Evolutionary conservation across 2,888 invertebrate genomes (phyloP).

Genomic region (Campoplex capitator): DNA sequence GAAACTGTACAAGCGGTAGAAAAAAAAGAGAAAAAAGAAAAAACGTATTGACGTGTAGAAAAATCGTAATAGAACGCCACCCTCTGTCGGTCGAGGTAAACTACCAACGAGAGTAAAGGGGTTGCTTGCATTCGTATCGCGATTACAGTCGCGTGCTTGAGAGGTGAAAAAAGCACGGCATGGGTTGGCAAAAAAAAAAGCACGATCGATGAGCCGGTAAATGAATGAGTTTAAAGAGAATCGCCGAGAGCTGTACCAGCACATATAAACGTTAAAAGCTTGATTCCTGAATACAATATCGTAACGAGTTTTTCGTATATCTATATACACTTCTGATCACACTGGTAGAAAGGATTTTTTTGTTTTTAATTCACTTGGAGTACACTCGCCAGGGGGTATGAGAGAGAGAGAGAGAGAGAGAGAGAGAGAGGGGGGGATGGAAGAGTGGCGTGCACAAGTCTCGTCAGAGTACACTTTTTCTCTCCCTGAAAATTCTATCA

Average conservation of each 20-base stretch:
- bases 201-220: constrained; percentile 64
- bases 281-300: constrained; percentile 14
- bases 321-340: neutral
- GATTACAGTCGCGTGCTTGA: constrained; percentile 56
- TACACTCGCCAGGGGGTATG: constrained; percentile 37
- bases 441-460: constrained; percentile 32
- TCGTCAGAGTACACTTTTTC: constrained; percentile 39
- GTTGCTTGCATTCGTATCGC: constrained; percentile 38
- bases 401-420: neutral
- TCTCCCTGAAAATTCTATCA: constrained; percentile 58
- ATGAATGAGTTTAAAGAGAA: constrained; percentile 68
- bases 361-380: constrained; percentile 62
- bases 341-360: constrained; percentile 39
- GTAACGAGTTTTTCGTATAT: neutral
- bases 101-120: neutral
- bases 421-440: neutral
- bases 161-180: constrained; percentile 24
- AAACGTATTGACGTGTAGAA: neutral
- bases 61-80: constrained; percentile 8
- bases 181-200: constrained; percentile 35
- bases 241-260: constrained; percentile 35
- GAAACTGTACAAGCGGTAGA: neutral
- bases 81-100: constrained; percentile 31
- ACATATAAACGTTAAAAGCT: constrained; percentile 14
- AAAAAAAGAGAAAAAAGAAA: neutral